Evolutionary conservation across 2,797 vertebrate genomes (phyloP), one percentile per base, ranked within the genome.

Genomic region (Pseudopleuronectes americanus): DNA sequence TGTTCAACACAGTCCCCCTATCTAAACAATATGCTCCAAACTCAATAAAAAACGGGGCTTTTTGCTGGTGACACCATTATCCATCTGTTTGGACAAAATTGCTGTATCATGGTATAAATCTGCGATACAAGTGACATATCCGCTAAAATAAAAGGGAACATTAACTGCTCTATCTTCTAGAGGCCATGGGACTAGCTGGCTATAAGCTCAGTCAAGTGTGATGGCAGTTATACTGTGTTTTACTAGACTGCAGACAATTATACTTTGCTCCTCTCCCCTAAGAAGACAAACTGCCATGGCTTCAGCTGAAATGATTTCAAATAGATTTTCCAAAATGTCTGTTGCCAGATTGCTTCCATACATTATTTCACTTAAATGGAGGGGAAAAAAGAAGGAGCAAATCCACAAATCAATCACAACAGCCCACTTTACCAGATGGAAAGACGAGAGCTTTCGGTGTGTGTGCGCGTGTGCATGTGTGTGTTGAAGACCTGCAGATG

Each of bases 261-360:
- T 99, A 97, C 96, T 97, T 97, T 99, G 97, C 97, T 97, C 96
- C 96, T 96, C 95, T 97, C 96, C 96, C 95, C 96, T 97, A 96
- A 95, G 96, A 98, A 98, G 97, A 99, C 97, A 99, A 99, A 99
- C 96, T 97, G 97, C 97, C 95, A 93, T 93, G 95, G 96, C 96
- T 97, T 98, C 96, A 96, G 97, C 96, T 92, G 96, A 98, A 99
- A 99, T 99, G 97, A 99, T 99, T 98, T 99, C 97, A 97, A 97
- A 99, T 99, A 98, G 98, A 99, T 99, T 99, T 98, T 99, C 96
- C 96, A 97, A 99, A 99, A 99, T 99, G 98, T 98, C 98, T 98
- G 97, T 96, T 95, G 96, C 96, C 97, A 99, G 97, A 99, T 99
- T 98, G 97, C 97, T 96, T 98, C 96, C 97, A 98, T 99, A 97